Evolutionary conservation across 1,140 invertebrate genomes (phyloP), one percentile per base, ranked within the genome.

Genomic region (Dufourea novaeangliae): DNA sequence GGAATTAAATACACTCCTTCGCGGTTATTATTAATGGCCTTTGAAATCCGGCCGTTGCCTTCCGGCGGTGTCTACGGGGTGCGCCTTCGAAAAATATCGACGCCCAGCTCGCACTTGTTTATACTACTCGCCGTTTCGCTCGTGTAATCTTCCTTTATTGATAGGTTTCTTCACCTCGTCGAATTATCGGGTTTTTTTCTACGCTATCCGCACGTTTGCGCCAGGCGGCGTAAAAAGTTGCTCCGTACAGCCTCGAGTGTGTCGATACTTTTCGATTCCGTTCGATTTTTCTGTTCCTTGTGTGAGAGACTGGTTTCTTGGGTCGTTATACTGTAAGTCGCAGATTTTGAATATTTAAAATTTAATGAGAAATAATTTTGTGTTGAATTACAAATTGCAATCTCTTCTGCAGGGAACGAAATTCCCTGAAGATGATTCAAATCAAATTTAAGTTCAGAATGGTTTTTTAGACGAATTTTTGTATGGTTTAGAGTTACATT

Each of bases 141-240:
- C 37, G 25, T 52, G 64, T 37, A 37, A 67, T 67, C 46, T 37
- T n/a, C 22, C 32, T n/a, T 71, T 57, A 57, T 59, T 61, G 54
- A 46, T 59, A 34, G 54, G 27, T 46, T 71, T 34, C 39, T 71
- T 71, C 68, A 34, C 34, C 27, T 27, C 50, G 12, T 7, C 32
- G n/a, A 71, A 71, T 71, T 46, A 71, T 25, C 56, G 22, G n/a
- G n/a, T n/a, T n/a, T n/a, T n/a, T 61, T 61, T 44, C 34, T 14
- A 37, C 54, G 32, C 5, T 17, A 14, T 29, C 12, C 11, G 11
- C 20, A 2, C 29, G 41, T 27, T 5, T 12, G n/a, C 41, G 29
- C n/a, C 29, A 8, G 25, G 4, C 41, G 0, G 22, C 17, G 5
- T 14, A 17, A 62, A 62, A n/a, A 37, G 3, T 57, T 29, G 34